A percentile compares a stretch with the other conserved stretches of the same genome.
Conservation (phyloP, 2,888 invertebrate species). For the Antheraea yamamai region DNA sequence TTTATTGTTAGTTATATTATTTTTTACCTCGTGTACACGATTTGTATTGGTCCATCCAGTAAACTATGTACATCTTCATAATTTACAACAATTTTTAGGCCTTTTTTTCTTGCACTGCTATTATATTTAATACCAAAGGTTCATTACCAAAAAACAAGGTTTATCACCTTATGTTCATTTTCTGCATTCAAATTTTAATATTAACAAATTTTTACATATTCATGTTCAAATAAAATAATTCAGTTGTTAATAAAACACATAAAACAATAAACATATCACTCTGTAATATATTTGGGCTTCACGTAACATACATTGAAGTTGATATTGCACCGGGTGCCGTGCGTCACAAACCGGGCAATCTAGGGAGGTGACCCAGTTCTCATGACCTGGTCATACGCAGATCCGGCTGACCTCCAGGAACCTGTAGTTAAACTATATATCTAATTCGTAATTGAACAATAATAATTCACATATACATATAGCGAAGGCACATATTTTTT, state of each 20-base stretch:
- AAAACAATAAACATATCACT: not conserved
- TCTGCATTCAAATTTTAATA: not conserved
- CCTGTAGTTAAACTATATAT: conserved; percentile 15
- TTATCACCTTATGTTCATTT: too few species aligned
- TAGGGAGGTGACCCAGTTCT: conserved; percentile 60
- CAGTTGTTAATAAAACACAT: not conserved
- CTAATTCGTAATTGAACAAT: conserved; percentile 17
- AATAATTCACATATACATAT: not conserved
- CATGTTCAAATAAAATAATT: not conserved
- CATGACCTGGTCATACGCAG: conserved; percentile 66
- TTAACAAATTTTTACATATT: too few species aligned
- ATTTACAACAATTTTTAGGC: not conserved
- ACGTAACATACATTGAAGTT: conserved; percentile 14
- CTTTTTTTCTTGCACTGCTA: too few species aligned
- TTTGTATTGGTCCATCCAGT: not conserved
- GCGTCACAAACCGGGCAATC: conserved; percentile 25
- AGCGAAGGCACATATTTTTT: not conserved
- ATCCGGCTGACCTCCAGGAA: conserved; percentile 27
- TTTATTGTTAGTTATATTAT: not conserved
- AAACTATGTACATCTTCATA: not conserved
- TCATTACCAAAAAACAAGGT: too few species aligned
- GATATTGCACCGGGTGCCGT: conserved; percentile 13
- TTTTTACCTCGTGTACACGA: not conserved
- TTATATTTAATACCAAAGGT: too few species aligned
- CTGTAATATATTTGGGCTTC: not conserved